A percentile compares a stretch with the other conserved stretches of the same genome.
Conservation (phyloP, 2,888 invertebrate species). For the Priapulus caudatus region DNA sequence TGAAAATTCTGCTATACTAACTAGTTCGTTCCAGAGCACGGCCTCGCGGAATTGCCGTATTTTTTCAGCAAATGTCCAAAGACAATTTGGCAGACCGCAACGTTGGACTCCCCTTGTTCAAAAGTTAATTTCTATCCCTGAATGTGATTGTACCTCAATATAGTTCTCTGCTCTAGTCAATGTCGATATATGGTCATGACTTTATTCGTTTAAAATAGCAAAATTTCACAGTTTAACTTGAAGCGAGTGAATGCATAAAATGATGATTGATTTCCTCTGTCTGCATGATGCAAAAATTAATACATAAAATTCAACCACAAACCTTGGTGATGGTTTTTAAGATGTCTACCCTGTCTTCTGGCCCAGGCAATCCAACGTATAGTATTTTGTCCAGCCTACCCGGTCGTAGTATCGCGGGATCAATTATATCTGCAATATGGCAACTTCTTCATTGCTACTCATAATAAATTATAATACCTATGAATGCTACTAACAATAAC, state of each 20-base stretch:
- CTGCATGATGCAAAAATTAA: background rate
- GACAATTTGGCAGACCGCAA: too few species aligned
- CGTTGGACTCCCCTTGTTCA: too few species aligned
- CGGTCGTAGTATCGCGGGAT: slow-evolving; percentile 79
- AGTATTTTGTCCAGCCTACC: slow-evolving; percentile 81
- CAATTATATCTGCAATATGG: slow-evolving; percentile 58
- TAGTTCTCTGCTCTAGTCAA: too few species aligned
- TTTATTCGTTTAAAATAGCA: background rate
- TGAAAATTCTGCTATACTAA: too few species aligned
- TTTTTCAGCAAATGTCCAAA: too few species aligned
- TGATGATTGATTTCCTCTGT: too few species aligned
- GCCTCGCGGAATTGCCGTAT: too few species aligned
- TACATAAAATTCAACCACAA: slow-evolving; percentile 3
- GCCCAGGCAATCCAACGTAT: slow-evolving; percentile 73
- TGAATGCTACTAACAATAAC: background rate
- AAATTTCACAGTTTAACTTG: background rate
- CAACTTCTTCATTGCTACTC: background rate
- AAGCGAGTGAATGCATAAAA: too few species aligned
- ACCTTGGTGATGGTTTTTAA: slow-evolving; percentile 76
- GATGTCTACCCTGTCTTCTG: slow-evolving; percentile 70
- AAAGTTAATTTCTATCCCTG: too few species aligned
- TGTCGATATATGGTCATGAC: too few species aligned
- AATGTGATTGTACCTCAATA: slow-evolving; percentile 5
- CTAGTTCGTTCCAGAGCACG: too few species aligned
- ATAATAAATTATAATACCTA: background rate